Conservation (phyloP, 2,888 invertebrate genomes). For the Mythimna lalbum region DNA sequence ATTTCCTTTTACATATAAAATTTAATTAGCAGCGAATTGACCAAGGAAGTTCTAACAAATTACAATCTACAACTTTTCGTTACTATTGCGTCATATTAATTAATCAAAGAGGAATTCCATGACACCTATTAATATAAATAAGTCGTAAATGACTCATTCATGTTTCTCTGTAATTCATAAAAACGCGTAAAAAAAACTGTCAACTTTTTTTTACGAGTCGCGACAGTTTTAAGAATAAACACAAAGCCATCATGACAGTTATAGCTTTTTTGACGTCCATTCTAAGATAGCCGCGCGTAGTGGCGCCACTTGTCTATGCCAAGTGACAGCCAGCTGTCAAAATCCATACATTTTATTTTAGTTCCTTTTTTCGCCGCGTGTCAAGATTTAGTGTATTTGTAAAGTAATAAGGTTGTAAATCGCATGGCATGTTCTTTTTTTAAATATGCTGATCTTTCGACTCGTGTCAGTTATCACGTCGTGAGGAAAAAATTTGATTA, state of each 20-base stretch:
- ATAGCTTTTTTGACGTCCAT: neutral
- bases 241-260: constrained; percentile 3
- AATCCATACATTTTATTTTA: constrained; percentile 17
- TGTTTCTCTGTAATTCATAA: constrained; percentile 36
- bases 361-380: constrained; percentile 10
- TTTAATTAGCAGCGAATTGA: neutral
- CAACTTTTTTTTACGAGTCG: constrained; percentile 22
- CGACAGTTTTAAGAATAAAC: constrained; percentile 2
- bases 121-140: constrained; percentile 16
- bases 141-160: constrained; percentile 37
- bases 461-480: constrained; percentile 50
- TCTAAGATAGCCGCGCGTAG: constrained; percentile 2
- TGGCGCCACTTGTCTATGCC: constrained; percentile 8
- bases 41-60: neutral
- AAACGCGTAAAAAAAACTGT: constrained; percentile 42
- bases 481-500: constrained; percentile 50
- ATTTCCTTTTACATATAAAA: neutral
- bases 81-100: constrained; percentile 46
- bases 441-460: constrained; percentile 51
- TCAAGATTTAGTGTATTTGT: neutral
- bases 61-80: constrained; percentile 7
- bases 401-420: constrained; percentile 30
- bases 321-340: constrained; percentile 10
- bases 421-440: constrained; percentile 6
- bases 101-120: constrained; percentile 32